A percentile compares a stretch with the other conserved stretches of the same genome.
These are phyloP conservation scores for Dendroctonus ponderosae DNA, from an alignment of 1,140 invertebrate genomes.

Conservation along the genomic window DNA sequence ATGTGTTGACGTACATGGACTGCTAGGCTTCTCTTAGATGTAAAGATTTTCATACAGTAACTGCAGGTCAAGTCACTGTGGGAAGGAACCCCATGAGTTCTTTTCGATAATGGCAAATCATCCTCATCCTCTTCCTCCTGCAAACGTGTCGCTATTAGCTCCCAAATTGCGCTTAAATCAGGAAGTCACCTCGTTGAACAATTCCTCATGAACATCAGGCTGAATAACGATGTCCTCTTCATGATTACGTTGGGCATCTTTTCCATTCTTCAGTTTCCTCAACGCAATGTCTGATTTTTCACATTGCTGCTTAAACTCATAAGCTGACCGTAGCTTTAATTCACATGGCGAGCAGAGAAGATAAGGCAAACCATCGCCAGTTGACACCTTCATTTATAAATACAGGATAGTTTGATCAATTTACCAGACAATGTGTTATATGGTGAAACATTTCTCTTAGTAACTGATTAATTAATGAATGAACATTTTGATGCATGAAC, in stretches of 20 bases:
- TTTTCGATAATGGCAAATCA: slow-evolving; percentile 38
- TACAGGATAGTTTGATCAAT: neutral
- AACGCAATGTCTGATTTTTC: slow-evolving; percentile 57
- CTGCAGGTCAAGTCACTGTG: slow-evolving; percentile 37
- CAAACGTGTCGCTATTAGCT: too few species aligned
- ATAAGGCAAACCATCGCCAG: slow-evolving; percentile 50
- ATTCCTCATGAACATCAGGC: slow-evolving; percentile 41
- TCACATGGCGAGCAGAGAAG: slow-evolving; percentile 49
- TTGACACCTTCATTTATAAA: slow-evolving; percentile 42
- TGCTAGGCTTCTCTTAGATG: slow-evolving; percentile 42
- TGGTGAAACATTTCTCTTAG: too few species aligned
- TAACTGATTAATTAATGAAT: too few species aligned
- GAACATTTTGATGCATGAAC: too few species aligned
- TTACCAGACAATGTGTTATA: too few species aligned
- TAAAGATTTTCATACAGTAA: slow-evolving; percentile 43
- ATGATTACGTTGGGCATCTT: slow-evolving; percentile 24
- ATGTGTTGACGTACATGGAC: slow-evolving; percentile 48
- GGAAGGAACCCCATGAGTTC: slow-evolving; percentile 20
- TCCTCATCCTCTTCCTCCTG: slow-evolving; percentile 36
- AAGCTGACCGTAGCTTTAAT: slow-evolving; percentile 48
- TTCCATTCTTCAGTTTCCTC: slow-evolving; percentile 39
- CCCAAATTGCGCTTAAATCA: neutral
- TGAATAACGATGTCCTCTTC: slow-evolving; percentile 44
- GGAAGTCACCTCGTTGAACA: slow-evolving; percentile 31
- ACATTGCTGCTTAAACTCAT: slow-evolving; percentile 51